Percentiles rank a stretch among this genome's conserved stretches.
phyloP scores from a whole-genome alignment of 2,797 vertebrate species.

The Eremophila alpestris region DNA sequence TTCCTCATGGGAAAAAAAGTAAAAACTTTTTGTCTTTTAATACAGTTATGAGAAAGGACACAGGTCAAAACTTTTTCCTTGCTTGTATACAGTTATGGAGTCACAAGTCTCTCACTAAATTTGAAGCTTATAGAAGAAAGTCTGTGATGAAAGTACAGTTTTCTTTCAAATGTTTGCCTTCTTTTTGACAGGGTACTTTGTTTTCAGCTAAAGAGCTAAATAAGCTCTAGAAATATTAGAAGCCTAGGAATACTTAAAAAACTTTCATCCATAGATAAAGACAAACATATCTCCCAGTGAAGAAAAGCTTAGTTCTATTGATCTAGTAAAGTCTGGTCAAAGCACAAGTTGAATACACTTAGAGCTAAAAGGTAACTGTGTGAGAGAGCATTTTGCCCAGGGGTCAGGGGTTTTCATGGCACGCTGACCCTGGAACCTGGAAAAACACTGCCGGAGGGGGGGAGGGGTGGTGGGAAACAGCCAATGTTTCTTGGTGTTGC shows the following conservation, averaged over 20 bases:
- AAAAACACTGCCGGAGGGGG: neutral
- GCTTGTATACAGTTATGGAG: constrained; percentile 3
- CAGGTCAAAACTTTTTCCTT: constrained; percentile 27
- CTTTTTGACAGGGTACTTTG: constrained; percentile 46
- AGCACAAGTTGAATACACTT: neutral
- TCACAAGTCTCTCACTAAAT: constrained; percentile 22
- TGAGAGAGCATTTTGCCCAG: neutral
- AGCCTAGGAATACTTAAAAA: constrained; percentile 1
- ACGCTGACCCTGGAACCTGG: neutral
- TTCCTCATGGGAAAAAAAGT: constrained; percentile 12
- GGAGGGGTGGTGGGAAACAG: neutral
- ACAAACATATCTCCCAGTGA: neutral
- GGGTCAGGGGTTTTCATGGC: neutral
- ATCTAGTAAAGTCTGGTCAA: neutral
- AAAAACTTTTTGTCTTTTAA: constrained; percentile 49
- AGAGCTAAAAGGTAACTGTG: neutral
- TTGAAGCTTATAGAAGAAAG: constrained; percentile 10
- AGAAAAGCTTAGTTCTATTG: neutral
- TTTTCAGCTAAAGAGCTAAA: constrained; percentile 49
- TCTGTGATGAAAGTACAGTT: constrained; percentile 46
- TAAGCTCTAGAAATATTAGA: neutral
- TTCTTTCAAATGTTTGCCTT: constrained; percentile 56
- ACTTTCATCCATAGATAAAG: neutral
- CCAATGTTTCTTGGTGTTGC: neutral
- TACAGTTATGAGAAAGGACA: constrained; percentile 43